These are phyloP conservation scores for Mythimna impura DNA, from an alignment of 2,888 invertebrate genomes.

Conservation along the genomic window DNA sequence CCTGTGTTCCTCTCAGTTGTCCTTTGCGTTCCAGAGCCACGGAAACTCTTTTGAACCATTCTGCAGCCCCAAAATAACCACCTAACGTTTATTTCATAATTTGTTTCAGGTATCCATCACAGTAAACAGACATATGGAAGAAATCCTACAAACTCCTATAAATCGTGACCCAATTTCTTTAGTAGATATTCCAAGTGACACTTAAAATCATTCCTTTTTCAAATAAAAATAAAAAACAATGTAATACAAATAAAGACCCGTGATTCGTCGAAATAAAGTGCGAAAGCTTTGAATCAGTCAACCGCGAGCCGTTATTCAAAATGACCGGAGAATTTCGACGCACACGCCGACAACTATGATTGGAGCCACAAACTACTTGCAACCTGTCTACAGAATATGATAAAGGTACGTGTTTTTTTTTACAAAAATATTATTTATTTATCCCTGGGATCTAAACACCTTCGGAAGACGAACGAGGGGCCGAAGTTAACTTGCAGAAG, in stretches of 20 bases:
- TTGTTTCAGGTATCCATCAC: constrained; percentile 51
- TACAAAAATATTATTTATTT: background rate
- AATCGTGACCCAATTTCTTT: constrained; percentile 1
- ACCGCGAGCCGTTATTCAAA: constrained; percentile 56
- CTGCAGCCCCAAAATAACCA: constrained; percentile 1
- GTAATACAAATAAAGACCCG: constrained; percentile 58
- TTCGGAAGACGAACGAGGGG: too few relatives aligned
- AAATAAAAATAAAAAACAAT: constrained; percentile 60
- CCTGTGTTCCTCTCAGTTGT: too few relatives aligned
- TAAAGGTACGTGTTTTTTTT: constrained; percentile 74
- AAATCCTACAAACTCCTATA: constrained; percentile 15
- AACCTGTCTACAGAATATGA: constrained; percentile 81
- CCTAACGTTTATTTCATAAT: constrained; percentile 15
- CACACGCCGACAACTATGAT: constrained; percentile 76
- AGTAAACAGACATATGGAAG: constrained; percentile 17
- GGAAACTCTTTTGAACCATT: too few relatives aligned
- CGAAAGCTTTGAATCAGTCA: constrained; percentile 61
- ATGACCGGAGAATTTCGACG: constrained; percentile 69
- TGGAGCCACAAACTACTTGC: constrained; percentile 62
- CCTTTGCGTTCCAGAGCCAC: too few relatives aligned
- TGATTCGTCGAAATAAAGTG: constrained; percentile 65
- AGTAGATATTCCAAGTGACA: constrained; percentile 37
- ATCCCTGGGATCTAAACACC: background rate
- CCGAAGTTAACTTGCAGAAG: too few relatives aligned
- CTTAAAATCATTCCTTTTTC: constrained; percentile 23